phyloP scores from a whole-genome alignment of 2,113 vertebrate species.

The Leptobrachium leishanense region DNA sequence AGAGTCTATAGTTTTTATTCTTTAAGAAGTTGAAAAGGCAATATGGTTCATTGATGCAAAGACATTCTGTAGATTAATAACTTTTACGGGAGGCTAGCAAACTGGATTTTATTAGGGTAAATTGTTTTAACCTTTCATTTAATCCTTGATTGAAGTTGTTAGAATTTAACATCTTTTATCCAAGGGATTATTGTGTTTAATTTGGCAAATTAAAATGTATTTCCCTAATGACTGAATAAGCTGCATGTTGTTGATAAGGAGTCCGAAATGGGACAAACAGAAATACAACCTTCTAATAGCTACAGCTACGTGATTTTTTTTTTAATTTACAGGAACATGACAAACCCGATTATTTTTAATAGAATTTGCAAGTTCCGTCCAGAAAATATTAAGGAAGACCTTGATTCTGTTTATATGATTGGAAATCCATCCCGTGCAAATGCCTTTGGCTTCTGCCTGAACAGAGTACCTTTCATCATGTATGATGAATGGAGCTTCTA shows the following conservation, averaged over 20 bases:
- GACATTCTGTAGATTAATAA: conserved; percentile 1
- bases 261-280: conserved; percentile 17
- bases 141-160: conserved; percentile 33
- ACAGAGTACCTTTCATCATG: no score
- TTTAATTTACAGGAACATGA: no score
- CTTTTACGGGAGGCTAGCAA: conserved; percentile 4
- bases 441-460: no score
- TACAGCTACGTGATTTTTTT: no score
- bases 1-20: neutral
- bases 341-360: no score
- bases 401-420: no score
- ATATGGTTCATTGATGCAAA: neutral
- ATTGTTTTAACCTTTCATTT: conserved; percentile 26
- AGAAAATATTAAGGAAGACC: no score
- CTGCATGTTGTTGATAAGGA: conserved; percentile 35
- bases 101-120: neutral
- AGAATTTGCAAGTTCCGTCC: no score
- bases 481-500: no score
- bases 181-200: conserved; percentile 22
- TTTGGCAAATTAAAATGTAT: conserved; percentile 24
- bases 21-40: neutral
- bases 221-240: conserved; percentile 30
- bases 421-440: no score
- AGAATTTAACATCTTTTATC: conserved; percentile 18
- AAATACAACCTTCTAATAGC: neutral